Evolutionary conservation across 2,797 vertebrate genomes (phyloP), one percentile per base, ranked within the genome.

Genomic region (Zenarchopterus dispar): DNA sequence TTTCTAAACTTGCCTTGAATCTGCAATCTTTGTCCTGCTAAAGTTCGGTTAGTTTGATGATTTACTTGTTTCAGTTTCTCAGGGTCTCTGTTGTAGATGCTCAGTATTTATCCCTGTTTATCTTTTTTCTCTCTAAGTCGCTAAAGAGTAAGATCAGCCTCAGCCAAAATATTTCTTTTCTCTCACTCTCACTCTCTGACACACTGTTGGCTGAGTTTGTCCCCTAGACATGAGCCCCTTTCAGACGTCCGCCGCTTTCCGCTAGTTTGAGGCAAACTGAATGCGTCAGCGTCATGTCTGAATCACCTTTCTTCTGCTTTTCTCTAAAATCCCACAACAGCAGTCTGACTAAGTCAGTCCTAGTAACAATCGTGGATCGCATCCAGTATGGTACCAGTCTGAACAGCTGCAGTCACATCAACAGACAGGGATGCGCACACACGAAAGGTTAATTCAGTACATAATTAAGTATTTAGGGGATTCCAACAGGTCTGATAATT

Each of bases 121-220:
- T 31, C 67, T 48, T 18, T 42, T 71, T 36, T 57, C 24, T 45
- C 47, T 84, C 48, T 50, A 68, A 73, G 13, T 3, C 31, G 73
- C 71, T 8, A 42, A 75, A 70, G 70, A 75, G 44, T 42, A 62
- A 76, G 73, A 67, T 58, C 43, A 68, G 56, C 31, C 23, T 24
- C 58, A 72, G 69, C 43, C n/a, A 66, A 61, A 74, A 73, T 24
- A 56, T 73, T 67, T 22, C 66, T 53, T 13, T 62, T 56, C 52
- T 39, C 56, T 56, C 17, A 49, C 31, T 57, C 55, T 61, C 31
- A 33, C 44, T 70, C 21, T 18, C 31, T 60, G 18, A 19, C 66
- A 33, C 53, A 33, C 51, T 42, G 23, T 48, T 51, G 45, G 17
- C 60, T 59, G 3, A 13, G 33, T 62, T 56, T 16, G 7, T 23